Base-by-base conservation (phyloP, 2,888 invertebrate genomes). In the Allygus modestus region DNA sequence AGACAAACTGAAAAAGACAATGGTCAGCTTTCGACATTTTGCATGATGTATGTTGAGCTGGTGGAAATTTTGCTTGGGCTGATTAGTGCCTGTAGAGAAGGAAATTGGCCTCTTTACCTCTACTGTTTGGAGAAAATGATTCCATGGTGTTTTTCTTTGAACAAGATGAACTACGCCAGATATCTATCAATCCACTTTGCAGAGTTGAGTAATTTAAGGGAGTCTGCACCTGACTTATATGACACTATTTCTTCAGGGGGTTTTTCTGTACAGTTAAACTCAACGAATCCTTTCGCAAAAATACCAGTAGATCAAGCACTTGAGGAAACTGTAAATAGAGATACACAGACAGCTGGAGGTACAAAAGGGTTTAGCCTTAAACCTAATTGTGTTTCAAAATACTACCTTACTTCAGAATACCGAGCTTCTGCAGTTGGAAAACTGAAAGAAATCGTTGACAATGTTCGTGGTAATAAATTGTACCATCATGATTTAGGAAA, bases 261-360 rank as follows among this genome's bases (percentile, higher is more conserved):
- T 9, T 51, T 51, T 51, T 51, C 51, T 7, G 51, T 51, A 4
- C 51, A 51, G 51, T 4, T 51, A n/a, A 12, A 15, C n/a, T 51
- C 17, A 9, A 51, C 15, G 4, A 51, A 51, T 51, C 51, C 51
- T n/a, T 51, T 51, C 15, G n/a, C 17, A 12, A 51, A n/a, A 51
- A 7, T 51, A 12, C 51, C 51, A 51, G 51, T 51, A 9, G 51
- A 51, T 51, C 51, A 51, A n/a, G 51, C n/a, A 51, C 51, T 51
- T n/a, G 51, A 51, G 15, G 51, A 51, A 51, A 51, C 51, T 51
- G 51, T 51, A n/a, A 51, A 51, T 51, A 51, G 15, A n/a, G 51
- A 51, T n/a, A 51, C n/a, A n/a, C 51, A 51, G 4, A 51, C 51
- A 4, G 51, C 51, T 51, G 51, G 51, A n/a, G 51, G 51, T n/a